Conservation (phyloP, 2,888 invertebrate genomes). For the Phasia obesa region DNA sequence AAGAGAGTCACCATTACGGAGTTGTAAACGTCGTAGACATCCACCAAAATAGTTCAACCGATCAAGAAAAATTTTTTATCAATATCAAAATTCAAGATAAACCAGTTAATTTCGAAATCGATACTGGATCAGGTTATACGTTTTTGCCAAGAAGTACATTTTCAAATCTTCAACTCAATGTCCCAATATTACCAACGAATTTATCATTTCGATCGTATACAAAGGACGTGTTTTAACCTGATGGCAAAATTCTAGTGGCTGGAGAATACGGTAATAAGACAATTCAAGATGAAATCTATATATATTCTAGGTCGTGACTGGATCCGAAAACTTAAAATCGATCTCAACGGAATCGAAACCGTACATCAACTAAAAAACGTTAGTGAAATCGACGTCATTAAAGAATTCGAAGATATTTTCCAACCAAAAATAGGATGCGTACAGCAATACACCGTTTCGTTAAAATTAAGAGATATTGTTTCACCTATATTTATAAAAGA, state of each 20-base stretch:
- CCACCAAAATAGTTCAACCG: slow-evolving; percentile 15
- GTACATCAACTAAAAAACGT: too few relatives aligned
- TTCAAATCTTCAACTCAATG: slow-evolving; percentile 42
- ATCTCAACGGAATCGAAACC: too few relatives aligned
- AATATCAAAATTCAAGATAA: slow-evolving; percentile 43
- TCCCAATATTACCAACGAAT: slow-evolving; percentile 32
- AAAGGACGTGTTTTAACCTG: slow-evolving; percentile 18
- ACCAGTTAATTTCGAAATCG: slow-evolving; percentile 34
- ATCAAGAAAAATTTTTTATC: slow-evolving; percentile 29
- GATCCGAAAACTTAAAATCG: slow-evolving; percentile 4
- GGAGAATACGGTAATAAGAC: slow-evolving; percentile 32
- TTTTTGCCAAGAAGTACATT: slow-evolving; percentile 24
- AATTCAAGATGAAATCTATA: slow-evolving; percentile 56
- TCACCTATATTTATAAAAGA: slow-evolving; percentile 45
- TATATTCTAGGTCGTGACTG: slow-evolving; percentile 49
- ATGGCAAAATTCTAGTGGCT: slow-evolving; percentile 53
- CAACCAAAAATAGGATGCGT: slow-evolving; percentile 46
- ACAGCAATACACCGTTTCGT: slow-evolving; percentile 16
- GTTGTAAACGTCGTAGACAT: slow-evolving; percentile 26
- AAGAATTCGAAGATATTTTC: too few relatives aligned
- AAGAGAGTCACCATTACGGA: slow-evolving; percentile 1
- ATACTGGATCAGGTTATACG: slow-evolving; percentile 39
- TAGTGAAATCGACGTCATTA: too few relatives aligned
- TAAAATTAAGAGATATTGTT: slow-evolving; percentile 40
- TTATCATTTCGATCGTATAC: slow-evolving; percentile 55